Conservation (phyloP, 2,888 invertebrate species). For the Folsomia manolachei region DNA sequence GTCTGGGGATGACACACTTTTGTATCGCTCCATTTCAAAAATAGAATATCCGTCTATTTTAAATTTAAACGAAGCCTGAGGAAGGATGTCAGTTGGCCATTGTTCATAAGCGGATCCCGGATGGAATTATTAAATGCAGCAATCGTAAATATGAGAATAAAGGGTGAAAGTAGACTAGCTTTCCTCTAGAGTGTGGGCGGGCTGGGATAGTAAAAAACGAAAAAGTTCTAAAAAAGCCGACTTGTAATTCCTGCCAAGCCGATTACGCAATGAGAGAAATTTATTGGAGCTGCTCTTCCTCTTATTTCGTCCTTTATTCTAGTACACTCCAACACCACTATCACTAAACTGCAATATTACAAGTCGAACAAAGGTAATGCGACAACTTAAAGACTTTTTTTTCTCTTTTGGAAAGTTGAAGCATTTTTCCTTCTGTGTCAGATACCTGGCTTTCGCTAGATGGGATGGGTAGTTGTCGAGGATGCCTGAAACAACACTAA, state of each 20-base stretch:
- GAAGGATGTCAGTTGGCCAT: background rate
- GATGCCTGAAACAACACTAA: conserved; percentile 2
- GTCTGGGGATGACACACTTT: too few relatives aligned
- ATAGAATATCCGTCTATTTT: too few relatives aligned
- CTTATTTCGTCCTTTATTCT: background rate
- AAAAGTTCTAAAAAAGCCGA: background rate
- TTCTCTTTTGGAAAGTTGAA: too few relatives aligned
- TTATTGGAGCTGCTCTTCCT: background rate
- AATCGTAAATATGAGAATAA: background rate
- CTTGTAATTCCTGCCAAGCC: background rate
- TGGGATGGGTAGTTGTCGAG: too few relatives aligned
- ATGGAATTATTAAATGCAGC: background rate
- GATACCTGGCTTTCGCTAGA: background rate
- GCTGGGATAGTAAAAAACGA: background rate
- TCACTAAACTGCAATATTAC: background rate
- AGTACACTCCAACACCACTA: background rate
- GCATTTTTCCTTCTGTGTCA: background rate
- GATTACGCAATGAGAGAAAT: background rate
- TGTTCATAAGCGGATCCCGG: too few relatives aligned
- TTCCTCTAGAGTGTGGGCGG: background rate
- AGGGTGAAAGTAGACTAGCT: background rate
- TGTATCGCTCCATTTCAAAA: too few relatives aligned
- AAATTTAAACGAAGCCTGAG: background rate
- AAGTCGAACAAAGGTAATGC: background rate
- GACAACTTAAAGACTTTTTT: background rate